Evolutionary conservation across 2,888 invertebrate species (phyloP), one percentile per base, ranked within the genome.

Genomic region (Drosophila algonquin): DNA sequence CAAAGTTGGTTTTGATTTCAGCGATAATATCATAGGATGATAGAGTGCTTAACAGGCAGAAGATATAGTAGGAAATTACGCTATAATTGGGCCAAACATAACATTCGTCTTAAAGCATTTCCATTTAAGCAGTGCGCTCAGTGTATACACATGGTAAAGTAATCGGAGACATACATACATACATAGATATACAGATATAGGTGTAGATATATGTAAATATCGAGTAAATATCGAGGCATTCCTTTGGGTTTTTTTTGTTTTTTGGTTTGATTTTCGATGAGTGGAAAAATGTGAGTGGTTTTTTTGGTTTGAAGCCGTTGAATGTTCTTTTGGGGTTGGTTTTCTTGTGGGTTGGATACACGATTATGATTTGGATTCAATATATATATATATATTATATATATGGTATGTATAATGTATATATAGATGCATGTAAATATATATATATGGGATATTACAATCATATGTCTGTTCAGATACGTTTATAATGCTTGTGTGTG

Each of bases 81-180:
- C 83, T 84, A 81, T 75, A 83, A 85, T 58, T 85, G 76, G 83
- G 85, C 83, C 83, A 83, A 87, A 83, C 87, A 85, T 87, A 87
- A 87, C 87, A 87, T 78, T 77, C 40, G 73, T 70, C 48, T 81
- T 87, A 87, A 87, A 87, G 87, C 87, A 74, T 87, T 86, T 83
- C 56, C 74, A 72, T 84, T 79, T 18, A 65, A 79, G 87, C 87
- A 85, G 80, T 84, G 80, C 72, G 82, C 85, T 83, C 80, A 85
- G 87, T 81, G 73, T 30, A 30, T 8, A 30, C 8, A 30, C 30
- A 30, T 30, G 30, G 30, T 8, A 30, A 30, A 79, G 76, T 69
- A 79, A 72, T 78, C 57, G 65, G 74, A 68, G 67, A 70, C 71
- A 68, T 47, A 63, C 51, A 21, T 68, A 70, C 71, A 68, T 47